Percentiles rank a stretch among this genome's conserved stretches.
Evolutionary conservation across 1,140 invertebrate species (phyloP).

Genomic region (Plectrocnemia conspersa): DNA sequence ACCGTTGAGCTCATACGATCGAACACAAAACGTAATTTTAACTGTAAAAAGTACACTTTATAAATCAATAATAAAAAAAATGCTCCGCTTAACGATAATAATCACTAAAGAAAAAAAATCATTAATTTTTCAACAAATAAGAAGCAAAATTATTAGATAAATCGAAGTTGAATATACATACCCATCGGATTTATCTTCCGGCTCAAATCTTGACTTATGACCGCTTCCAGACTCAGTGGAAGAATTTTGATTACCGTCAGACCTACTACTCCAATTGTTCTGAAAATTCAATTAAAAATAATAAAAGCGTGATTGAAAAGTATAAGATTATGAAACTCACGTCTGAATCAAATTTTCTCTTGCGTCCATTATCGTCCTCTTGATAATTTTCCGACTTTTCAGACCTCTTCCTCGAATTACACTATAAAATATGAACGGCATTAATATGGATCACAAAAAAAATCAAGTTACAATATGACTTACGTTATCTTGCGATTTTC

Average conservation of each 20-base stretch:
- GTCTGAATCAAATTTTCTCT: slow-evolving; percentile 31
- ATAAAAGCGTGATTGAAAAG: background rate
- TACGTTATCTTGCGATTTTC: slow-evolving; percentile 14
- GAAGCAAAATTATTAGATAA: too few relatives aligned
- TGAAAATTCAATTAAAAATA: slow-evolving; percentile 2
- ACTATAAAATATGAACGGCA: too few relatives aligned
- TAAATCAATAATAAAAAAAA: too few relatives aligned
- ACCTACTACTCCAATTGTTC: slow-evolving; percentile 18
- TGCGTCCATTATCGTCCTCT: slow-evolving; percentile 24
- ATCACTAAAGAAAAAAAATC: too few relatives aligned
- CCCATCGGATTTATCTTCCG: slow-evolving; percentile 23
- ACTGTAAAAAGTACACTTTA: too few relatives aligned
- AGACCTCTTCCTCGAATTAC: slow-evolving; percentile 21
- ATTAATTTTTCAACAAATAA: background rate
- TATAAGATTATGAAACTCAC: slow-evolving; percentile 13
- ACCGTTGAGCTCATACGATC: too few relatives aligned
- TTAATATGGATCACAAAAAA: too few relatives aligned
- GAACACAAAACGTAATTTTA: too few relatives aligned
- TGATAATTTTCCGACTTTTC: slow-evolving; percentile 19
- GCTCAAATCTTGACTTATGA: slow-evolving; percentile 31
- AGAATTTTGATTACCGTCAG: slow-evolving; percentile 11
- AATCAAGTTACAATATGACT: slow-evolving; percentile 4
- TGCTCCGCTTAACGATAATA: too few relatives aligned
- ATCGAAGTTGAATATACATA: slow-evolving; percentile 16
- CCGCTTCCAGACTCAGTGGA: background rate